phyloP scores from a whole-genome alignment of 2,113 vertebrate species.

The Apteryx mantelli region DNA sequence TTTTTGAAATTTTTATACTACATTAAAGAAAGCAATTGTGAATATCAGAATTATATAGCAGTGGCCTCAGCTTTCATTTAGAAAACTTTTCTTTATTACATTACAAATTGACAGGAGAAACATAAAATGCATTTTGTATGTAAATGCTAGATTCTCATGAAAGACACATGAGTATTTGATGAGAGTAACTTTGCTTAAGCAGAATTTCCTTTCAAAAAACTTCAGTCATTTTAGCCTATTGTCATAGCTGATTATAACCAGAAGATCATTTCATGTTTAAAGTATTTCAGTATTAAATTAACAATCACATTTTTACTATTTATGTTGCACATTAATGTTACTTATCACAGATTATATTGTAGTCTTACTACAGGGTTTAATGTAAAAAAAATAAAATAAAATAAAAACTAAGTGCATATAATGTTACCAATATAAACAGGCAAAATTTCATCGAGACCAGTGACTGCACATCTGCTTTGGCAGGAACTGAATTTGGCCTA shows the following conservation, averaged over 20 bases:
- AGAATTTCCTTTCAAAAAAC: not conserved
- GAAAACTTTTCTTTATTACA: not conserved
- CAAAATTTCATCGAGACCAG: not conserved
- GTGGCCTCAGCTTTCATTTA: not conserved
- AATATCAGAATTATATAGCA: not conserved
- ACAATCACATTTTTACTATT: not conserved
- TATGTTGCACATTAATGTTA: not conserved
- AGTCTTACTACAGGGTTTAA: slow-evolving; percentile 6
- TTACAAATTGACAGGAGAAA: not conserved
- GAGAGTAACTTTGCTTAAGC: not conserved
- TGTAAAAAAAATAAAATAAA: slow-evolving; percentile 9
- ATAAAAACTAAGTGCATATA: slow-evolving; percentile 20
- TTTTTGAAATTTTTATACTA: too few species aligned
- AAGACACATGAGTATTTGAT: not conserved
- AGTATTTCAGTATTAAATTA: not conserved
- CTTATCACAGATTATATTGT: not conserved
- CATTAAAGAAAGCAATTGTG: not conserved
- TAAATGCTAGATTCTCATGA: not conserved
- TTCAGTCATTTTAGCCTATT: not conserved
- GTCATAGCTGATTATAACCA: not conserved
- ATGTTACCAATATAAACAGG: not conserved
- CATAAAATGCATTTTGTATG: not conserved
- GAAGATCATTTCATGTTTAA: not conserved
- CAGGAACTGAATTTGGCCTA: not conserved
- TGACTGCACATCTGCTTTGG: slow-evolving; percentile 9